These are phyloP conservation scores for Ptychochromis oligacanthus DNA, from an alignment of 2,113 vertebrate genomes.

Conservation along the genomic window DNA sequence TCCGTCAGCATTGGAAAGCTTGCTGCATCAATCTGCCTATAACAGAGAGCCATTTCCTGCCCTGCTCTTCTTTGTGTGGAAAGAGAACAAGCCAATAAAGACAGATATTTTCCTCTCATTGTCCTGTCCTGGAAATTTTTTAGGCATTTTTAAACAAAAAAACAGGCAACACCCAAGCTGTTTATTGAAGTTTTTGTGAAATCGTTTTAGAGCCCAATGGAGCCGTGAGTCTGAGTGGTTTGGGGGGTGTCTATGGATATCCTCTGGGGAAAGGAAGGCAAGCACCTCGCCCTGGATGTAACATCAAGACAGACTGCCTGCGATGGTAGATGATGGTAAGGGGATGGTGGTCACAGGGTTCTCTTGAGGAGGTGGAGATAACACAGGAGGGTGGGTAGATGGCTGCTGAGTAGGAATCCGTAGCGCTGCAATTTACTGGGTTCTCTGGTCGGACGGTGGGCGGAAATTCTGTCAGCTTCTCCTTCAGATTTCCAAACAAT, in stretches of 20 bases:
- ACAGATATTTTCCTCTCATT: constrained; percentile 13
- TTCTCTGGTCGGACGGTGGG: constrained; percentile 28
- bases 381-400: constrained; percentile 20
- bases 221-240: constrained; percentile 13
- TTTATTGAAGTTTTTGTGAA: neutral
- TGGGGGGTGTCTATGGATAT: constrained; percentile 17
- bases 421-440: constrained; percentile 23
- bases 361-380: constrained; percentile 63
- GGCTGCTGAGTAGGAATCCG: constrained; percentile 7
- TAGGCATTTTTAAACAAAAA: neutral
- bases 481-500: constrained; percentile 8
- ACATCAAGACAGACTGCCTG: neutral
- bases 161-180: neutral
- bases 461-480: neutral
- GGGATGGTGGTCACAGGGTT: constrained; percentile 34
- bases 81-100: neutral
- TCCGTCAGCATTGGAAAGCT: constrained; percentile 59
- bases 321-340: constrained; percentile 43
- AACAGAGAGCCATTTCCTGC: constrained; percentile 55
- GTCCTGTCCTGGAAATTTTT: neutral
- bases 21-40: constrained; percentile 43
- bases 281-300: constrained; percentile 31
- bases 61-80: constrained; percentile 44
- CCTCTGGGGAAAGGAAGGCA: constrained; percentile 25
- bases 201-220: neutral